These are phyloP conservation scores for Mus minutoides DNA, from an alignment of 2,797 vertebrate species.

Conservation along the genomic window DNA sequence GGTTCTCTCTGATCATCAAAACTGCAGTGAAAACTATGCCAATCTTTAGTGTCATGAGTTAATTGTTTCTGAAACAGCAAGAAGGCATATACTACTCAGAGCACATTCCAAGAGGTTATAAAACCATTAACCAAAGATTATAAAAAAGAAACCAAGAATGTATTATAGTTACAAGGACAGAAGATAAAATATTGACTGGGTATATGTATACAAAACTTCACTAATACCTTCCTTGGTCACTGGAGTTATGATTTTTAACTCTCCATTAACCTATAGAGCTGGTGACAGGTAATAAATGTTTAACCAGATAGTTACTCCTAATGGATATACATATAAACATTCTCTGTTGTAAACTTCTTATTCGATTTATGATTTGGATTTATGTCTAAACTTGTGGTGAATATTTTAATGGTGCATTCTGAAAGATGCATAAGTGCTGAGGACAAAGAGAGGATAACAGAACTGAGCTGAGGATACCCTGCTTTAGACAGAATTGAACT, in stretches of 20 bases:
- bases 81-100: too few relatives aligned
- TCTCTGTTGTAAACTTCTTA: background rate
- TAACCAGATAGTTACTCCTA: background rate
- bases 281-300: background rate
- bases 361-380: background rate
- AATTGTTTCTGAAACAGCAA: too few relatives aligned
- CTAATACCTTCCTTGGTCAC: too few relatives aligned
- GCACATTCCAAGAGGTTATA: too few relatives aligned
- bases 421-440: background rate
- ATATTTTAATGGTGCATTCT: background rate
- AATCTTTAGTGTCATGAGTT: too few relatives aligned
- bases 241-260: background rate
- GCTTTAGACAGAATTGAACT: background rate
- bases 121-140: too few relatives aligned
- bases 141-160: too few relatives aligned
- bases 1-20: too few relatives aligned
- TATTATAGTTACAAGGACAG: too few relatives aligned
- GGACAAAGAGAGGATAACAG: background rate
- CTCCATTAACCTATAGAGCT: background rate
- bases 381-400: background rate
- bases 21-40: too few relatives aligned
- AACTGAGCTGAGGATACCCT: background rate
- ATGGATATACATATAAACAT: background rate
- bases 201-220: too few relatives aligned
- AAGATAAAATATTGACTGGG: too few relatives aligned